Conservation (phyloP, 2,888 invertebrate genomes). For the Blastobasis adustella region DNA sequence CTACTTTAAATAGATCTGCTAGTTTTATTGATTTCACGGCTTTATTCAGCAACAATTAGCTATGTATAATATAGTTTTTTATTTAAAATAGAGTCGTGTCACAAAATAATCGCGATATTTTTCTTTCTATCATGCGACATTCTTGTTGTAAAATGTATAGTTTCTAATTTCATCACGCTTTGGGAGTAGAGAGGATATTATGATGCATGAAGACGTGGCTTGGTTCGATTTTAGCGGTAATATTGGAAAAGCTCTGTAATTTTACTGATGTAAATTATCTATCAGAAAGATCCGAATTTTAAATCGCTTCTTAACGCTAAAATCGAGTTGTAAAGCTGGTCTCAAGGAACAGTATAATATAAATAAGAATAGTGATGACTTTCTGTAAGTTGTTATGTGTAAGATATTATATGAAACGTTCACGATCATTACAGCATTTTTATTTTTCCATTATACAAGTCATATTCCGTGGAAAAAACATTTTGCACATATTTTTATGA, state of each 20-base stretch:
- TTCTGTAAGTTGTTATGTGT: slow-evolving; percentile 57
- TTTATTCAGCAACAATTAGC: not conserved
- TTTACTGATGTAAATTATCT: too few species aligned
- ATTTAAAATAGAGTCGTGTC: too few species aligned
- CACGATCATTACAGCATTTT: slow-evolving; percentile 42
- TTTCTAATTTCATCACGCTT: not conserved
- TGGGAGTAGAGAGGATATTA: not conserved
- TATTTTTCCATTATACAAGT: slow-evolving; percentile 14
- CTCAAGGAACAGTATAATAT: too few species aligned
- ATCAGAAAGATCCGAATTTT: too few species aligned
- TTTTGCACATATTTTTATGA: too few species aligned
- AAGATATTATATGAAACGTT: slow-evolving; percentile 64
- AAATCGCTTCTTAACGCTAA: too few species aligned
- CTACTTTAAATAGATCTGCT: slow-evolving; percentile 56
- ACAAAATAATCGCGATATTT: slow-evolving; percentile 8
- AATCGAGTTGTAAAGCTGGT: too few species aligned
- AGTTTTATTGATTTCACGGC: slow-evolving; percentile 44
- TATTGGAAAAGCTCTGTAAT: too few species aligned
- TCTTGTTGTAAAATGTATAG: not conserved
- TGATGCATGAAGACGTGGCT: too few species aligned
- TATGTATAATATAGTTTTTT: slow-evolving; percentile 17
- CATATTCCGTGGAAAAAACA: too few species aligned
- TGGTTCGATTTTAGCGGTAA: too few species aligned
- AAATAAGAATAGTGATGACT: slow-evolving; percentile 33
- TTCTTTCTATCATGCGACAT: slow-evolving; percentile 31